Evolutionary conservation across 2,888 invertebrate genomes (phyloP).

Genomic region (Melanotus villosus): DNA sequence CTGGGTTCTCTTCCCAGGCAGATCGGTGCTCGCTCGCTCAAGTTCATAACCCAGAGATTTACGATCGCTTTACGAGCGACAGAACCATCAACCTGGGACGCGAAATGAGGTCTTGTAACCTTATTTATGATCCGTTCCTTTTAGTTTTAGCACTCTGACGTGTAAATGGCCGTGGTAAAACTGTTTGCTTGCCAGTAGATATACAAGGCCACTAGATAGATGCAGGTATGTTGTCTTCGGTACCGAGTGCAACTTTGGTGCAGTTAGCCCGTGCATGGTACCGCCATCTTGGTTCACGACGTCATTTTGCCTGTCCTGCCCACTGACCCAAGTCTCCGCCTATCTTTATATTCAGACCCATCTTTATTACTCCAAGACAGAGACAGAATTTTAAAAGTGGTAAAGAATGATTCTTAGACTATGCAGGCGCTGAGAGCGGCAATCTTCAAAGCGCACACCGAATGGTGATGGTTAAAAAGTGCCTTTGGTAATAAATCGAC

Average conservation of each 20-base stretch:
- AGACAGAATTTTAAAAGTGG: constrained; percentile 56
- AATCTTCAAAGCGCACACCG: constrained; percentile 60
- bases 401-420: constrained; percentile 60
- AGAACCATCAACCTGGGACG: constrained; percentile 59
- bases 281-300: constrained; percentile 72
- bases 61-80: constrained; percentile 59
- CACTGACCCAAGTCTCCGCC: constrained; percentile 71
- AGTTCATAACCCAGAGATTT: constrained; percentile 57
- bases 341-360: constrained; percentile 69
- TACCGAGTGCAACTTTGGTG: constrained; percentile 55
- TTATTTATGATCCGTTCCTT: constrained; percentile 59
- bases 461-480: constrained; percentile 63
- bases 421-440: constrained; percentile 60
- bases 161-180: constrained; percentile 55
- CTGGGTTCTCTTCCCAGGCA: constrained; percentile 41
- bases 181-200: constrained; percentile 43
- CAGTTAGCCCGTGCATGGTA: constrained; percentile 56
- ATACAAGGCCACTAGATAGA: constrained; percentile 21
- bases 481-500: constrained; percentile 68
- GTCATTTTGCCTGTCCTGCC: constrained; percentile 72
- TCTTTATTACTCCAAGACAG: constrained; percentile 68
- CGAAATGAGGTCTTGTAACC: constrained; percentile 59
- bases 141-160: constrained; percentile 60
- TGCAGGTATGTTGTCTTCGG: constrained; percentile 38
- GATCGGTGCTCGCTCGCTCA: constrained; percentile 36